Evolutionary conservation across 92 coral and sea anemone genomes (phyloP), one percentile per base, ranked within the genome.

Genomic region (Palythoa grandiflora): DNA sequence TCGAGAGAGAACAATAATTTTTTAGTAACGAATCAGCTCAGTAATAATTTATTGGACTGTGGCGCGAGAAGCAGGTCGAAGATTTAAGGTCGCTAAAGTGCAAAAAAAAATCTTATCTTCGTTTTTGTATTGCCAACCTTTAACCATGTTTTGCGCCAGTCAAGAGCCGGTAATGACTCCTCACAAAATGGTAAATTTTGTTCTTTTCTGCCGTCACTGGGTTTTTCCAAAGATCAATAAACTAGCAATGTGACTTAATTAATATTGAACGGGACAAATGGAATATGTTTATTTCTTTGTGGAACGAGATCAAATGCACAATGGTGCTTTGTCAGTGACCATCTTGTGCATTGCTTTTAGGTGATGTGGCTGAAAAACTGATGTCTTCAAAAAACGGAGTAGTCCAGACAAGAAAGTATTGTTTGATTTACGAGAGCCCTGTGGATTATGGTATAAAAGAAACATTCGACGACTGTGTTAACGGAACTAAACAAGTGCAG

Each of bases 181-280:
- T 38, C 16, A 50, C 14, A 48, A 57, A 78, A 78, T 78, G 83
- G 83, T 78, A 68, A 78, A 53, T 78, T 78, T 60, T 16, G 14
- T 78, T 14, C 50, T 38, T 10, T 78, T 78, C 83, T 78, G 50
- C 55, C 83, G 55, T 28, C 83, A 90, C 84, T 86, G 88, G 90
- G 75, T 80, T 87, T 90, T 86, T 90, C 85, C 79, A 78, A 88
- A 83, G 95, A 91, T 88, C 95, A 93, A 81, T 88, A 91, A 91
- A 90, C 51, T 87, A 78, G 88, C 91, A 73, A 91, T 78, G 94
- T 85, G 90, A 68, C 92, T 87, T 93, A 93, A 93, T 93, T 93
- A 92, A 84, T 86, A 79, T 89, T 73, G 88, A 91, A 83, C 90
- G 80, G 91, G 93, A 90, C 93, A 84, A 91, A 89, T 92, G 91